phyloP scores from a whole-genome alignment of 1,140 invertebrate species.

The Calliphora vicina region DNA sequence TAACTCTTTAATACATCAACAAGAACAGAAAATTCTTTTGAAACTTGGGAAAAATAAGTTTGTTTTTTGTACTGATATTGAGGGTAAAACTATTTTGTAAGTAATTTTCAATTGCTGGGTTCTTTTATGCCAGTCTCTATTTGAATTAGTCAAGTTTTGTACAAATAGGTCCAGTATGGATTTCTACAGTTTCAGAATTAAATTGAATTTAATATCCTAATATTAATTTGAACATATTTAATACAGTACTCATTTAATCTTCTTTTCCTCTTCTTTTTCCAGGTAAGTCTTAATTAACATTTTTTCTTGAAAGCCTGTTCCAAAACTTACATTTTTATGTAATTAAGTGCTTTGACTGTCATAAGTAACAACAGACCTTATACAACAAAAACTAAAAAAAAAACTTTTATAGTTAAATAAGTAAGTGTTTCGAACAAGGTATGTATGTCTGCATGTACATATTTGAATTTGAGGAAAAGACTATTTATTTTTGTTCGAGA shows the following conservation, averaged over 20 bases:
- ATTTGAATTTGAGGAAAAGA: no score
- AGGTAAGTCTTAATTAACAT: neutral
- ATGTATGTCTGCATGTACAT: no score
- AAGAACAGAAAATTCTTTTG: neutral
- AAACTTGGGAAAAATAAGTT: neutral
- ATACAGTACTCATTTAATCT: neutral
- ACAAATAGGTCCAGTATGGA: neutral
- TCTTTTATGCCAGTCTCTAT: no score
- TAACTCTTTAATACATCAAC: neutral
- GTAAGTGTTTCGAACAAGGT: no score
- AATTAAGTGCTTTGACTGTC: neutral
- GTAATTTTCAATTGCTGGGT: no score
- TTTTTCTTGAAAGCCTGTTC: neutral
- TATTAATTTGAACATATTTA: neutral
- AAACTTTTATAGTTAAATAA: no score
- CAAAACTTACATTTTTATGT: neutral
- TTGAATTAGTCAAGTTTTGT: no score
- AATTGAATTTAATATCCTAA: neutral
- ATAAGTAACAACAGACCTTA: neutral
- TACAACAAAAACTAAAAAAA: no score
- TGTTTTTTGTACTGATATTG: neutral
- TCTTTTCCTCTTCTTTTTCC: neutral
- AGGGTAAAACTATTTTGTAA: no score
- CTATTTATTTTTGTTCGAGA: no score
- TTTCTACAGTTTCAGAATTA: neutral